Conservation (phyloP, 2,113 vertebrate genomes). For the Muscicapa adusta region DNA sequence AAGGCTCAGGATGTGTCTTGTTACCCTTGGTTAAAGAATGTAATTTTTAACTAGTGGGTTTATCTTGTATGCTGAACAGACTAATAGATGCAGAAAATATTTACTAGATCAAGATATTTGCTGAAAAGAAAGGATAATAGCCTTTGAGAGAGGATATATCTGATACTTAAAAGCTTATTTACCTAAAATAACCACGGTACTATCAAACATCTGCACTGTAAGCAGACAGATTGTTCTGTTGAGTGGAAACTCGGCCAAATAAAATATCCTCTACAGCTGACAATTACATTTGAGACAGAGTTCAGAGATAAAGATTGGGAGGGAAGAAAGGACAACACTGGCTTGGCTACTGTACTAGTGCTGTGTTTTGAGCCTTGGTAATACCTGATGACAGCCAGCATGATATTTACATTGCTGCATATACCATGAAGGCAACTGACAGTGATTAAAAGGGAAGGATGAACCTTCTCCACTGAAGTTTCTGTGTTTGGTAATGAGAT, state of each 20-base stretch:
- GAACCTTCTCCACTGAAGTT: not conserved
- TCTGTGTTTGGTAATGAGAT: constrained; percentile 17
- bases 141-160: not conserved
- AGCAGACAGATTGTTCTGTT: constrained; percentile 22
- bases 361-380: not conserved
- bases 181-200: constrained; percentile 35
- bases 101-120: not conserved
- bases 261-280: constrained; percentile 46
- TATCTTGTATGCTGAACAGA: not conserved
- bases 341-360: not conserved
- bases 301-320: constrained; percentile 40
- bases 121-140: constrained; percentile 11
- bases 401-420: constrained; percentile 12
- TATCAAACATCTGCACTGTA: constrained; percentile 38
- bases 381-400: not conserved
- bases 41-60: constrained; percentile 5
- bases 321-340: not conserved
- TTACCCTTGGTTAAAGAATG: not conserved
- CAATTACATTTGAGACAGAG: constrained; percentile 33
- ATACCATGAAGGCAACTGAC: constrained; percentile 6
- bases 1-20: not conserved
- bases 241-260: not conserved
- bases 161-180: constrained; percentile 49
- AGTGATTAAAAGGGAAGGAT: constrained; percentile 29
- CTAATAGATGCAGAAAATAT: not conserved